A percentile compares a stretch with the other conserved stretches of the same genome.
Evolutionary conservation across 1,140 invertebrate species (phyloP).

Genomic region (Drosophila pseudoananassae): DNA sequence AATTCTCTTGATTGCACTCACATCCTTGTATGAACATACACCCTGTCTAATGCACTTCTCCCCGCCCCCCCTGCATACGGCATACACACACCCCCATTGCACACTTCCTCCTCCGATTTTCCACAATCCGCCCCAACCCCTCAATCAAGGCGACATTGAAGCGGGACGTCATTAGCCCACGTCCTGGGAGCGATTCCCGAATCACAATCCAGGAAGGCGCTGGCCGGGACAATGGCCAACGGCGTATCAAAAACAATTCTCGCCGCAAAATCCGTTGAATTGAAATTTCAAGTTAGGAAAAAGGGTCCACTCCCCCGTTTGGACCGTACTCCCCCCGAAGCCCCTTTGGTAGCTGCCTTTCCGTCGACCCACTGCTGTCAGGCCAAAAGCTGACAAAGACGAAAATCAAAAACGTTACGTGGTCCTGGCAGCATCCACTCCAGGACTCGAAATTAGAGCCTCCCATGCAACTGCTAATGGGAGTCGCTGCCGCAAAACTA

Average conservation of each 20-base stretch:
- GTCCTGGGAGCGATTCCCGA: conserved; percentile 21
- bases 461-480: conserved; percentile 78
- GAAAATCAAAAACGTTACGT: conserved; percentile 76
- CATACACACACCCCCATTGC: conserved; percentile 23
- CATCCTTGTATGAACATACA: conserved; percentile 31
- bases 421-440: conserved; percentile 62
- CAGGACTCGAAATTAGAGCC: conserved; percentile 78
- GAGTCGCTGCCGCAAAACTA: conserved; percentile 24
- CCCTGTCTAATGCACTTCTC: conserved; percentile 28
- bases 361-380: conserved; percentile 36
- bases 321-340: not conserved
- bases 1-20: conserved; percentile 79
- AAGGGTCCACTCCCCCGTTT: conserved; percentile 16
- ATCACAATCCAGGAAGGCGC: conserved; percentile 22
- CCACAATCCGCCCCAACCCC: not conserved
- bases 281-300: conserved; percentile 79
- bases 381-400: conserved; percentile 73
- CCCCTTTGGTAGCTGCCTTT: not conserved
- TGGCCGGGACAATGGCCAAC: conserved; percentile 52
- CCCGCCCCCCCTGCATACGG: conserved; percentile 1
- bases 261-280: conserved; percentile 73
- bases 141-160: conserved; percentile 33
- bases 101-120: conserved; percentile 12
- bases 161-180: conserved; percentile 47
- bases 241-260: conserved; percentile 76